These are phyloP conservation scores for Sebastes nivosus DNA, from an alignment of 2,797 vertebrate species.

Conservation along the genomic window DNA sequence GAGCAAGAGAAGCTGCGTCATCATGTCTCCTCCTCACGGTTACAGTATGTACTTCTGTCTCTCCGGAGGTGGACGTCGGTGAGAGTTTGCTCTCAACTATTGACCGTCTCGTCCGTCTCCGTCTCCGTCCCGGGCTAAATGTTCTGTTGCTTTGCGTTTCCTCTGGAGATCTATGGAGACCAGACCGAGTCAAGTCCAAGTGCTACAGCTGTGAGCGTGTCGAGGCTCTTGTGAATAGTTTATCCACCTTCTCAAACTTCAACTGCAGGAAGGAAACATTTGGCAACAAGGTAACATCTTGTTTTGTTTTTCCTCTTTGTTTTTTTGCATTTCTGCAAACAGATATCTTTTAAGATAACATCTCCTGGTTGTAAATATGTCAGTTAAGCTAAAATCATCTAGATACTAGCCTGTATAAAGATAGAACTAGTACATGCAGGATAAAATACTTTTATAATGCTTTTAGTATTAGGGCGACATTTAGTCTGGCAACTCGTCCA, in stretches of 20 bases:
- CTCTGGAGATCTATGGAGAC: slow-evolving; percentile 25
- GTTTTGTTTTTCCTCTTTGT: neutral
- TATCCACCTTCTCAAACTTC: slow-evolving; percentile 31
- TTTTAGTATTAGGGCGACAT: neutral
- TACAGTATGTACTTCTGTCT: neutral
- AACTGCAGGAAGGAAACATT: slow-evolving; percentile 14
- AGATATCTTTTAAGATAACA: neutral
- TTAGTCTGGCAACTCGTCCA: slow-evolving; percentile 20
- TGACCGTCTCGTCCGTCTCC: neutral
- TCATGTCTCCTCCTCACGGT: slow-evolving; percentile 18
- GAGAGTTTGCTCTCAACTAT: slow-evolving; percentile 53
- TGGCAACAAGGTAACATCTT: slow-evolving; percentile 59
- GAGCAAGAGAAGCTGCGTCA: slow-evolving; percentile 27
- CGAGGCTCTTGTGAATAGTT: neutral
- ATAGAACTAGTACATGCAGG: neutral
- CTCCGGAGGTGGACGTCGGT: slow-evolving; percentile 24
- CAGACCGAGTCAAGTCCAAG: slow-evolving; percentile 15
- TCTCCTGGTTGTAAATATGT: neutral
- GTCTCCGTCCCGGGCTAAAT: neutral
- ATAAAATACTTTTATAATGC: neutral
- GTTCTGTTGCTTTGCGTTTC: neutral
- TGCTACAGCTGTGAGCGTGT: neutral
- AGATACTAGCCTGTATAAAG: neutral
- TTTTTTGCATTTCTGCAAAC: neutral
- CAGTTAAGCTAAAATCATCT: rapidly evolving